Percentiles rank a stretch among this genome's conserved stretches.
phyloP scores from a whole-genome alignment of 2,113 vertebrate genomes.

The Perca schrenkii region DNA sequence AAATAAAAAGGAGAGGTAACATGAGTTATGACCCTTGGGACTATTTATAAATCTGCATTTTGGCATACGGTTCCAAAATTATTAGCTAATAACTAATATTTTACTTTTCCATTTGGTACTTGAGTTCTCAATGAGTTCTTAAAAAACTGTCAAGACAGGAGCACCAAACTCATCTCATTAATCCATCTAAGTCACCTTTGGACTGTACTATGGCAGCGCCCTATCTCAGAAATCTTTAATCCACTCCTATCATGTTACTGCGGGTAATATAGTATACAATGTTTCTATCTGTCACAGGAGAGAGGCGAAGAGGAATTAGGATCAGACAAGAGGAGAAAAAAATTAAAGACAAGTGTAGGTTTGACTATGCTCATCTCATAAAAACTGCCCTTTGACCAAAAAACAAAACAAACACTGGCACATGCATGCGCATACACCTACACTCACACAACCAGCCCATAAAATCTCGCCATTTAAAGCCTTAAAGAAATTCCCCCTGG shows the following conservation, averaged over 20 bases:
- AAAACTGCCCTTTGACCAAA: slow-evolving; percentile 34
- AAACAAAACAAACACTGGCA: slow-evolving; percentile 23
- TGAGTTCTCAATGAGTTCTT: slow-evolving; percentile 46
- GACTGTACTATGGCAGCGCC: slow-evolving; percentile 15
- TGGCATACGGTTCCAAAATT: background rate
- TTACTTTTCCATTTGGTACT: slow-evolving; percentile 13
- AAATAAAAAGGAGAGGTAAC: slow-evolving; percentile 26
- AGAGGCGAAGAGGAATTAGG: background rate
- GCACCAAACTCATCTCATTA: slow-evolving; percentile 24
- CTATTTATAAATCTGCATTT: slow-evolving; percentile 17
- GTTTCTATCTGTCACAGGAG: slow-evolving; percentile 24
- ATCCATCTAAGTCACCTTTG: slow-evolving; percentile 15
- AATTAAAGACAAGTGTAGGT: slow-evolving; percentile 27
- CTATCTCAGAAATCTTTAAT: slow-evolving; percentile 31
- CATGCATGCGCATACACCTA: background rate
- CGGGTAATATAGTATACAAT: slow-evolving; percentile 18
- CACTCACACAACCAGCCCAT: slow-evolving; percentile 34
- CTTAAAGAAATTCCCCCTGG: slow-evolving; percentile 65
- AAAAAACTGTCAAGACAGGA: slow-evolving; percentile 26
- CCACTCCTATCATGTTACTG: slow-evolving; percentile 22
- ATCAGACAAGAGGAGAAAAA: background rate
- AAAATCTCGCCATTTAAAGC: slow-evolving; percentile 69
- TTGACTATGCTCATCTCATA: slow-evolving; percentile 29
- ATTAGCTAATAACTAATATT: slow-evolving; percentile 15
- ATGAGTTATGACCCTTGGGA: slow-evolving; percentile 16